Evolutionary conservation across 2,888 invertebrate species (phyloP), one percentile per base, ranked within the genome.

Genomic region (Netelia fuscicornis): DNA sequence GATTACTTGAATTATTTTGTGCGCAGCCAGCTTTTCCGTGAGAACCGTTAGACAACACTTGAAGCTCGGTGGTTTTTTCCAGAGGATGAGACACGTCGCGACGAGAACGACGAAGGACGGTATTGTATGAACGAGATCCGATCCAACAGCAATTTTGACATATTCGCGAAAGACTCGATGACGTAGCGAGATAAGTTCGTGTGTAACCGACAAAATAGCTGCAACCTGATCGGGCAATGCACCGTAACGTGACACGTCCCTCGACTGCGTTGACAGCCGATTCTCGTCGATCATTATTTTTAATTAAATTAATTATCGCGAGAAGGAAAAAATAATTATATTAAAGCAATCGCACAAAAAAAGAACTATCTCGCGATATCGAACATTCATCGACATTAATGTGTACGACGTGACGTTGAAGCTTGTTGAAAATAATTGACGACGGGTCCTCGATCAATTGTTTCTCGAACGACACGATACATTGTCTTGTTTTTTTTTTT

Each of bases 121-220:
- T 10, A 92, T 83, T 2, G 93, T 93, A 81, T 93, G 93, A 17
- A 92, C 90, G 54, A 93, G 93, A 76, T 93, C 93, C 0, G 91
- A 90, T 1, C 93, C 92, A 2, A 93, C 89, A 13, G 92, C 91
- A 68, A 90, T 88, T 86, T 90, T 93, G 9, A 90, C 92, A 79
- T 93, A 93, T 74, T 93, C 92, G 2, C 88, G 88, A 78, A 91
- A 91, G 30, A 93, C 93, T 17, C 87, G 89, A 84, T 93, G 92
- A 71, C 89, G 90, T 8, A 93, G 86, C 3, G 90, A 81, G 2
- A 92, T 74, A 52, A 93, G 83, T 74, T 93, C 90, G 48, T 91
- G 89, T 0, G 93, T 92, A 11, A 88, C 88, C 52, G 88, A 89
- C 37, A 93, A 60, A 76, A 92, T 87, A 20, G 92, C 90, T 67